Percentiles rank a stretch among this genome's conserved stretches.
These are phyloP conservation scores for Drosophila monieri DNA, from an alignment of 2,888 invertebrate genomes.

Conservation along the genomic window DNA sequence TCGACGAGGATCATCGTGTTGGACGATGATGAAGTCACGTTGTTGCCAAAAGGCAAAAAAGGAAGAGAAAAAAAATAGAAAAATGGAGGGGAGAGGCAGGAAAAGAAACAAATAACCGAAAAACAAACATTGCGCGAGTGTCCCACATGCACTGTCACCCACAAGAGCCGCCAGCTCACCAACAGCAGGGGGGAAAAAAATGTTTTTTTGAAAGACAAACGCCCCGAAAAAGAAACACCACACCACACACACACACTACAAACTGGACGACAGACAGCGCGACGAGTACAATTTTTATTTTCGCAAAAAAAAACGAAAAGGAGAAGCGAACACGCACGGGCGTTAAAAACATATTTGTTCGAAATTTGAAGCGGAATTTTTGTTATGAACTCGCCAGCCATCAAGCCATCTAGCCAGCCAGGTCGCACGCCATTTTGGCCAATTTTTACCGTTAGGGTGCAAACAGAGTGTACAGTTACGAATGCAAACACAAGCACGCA, in stretches of 20 bases:
- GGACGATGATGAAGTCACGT: conserved; percentile 57
- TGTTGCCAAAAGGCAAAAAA: conserved; percentile 50
- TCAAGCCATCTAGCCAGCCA: background rate
- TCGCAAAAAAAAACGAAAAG: conserved; percentile 37
- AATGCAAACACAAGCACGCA: conserved; percentile 18
- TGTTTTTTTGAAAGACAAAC: background rate
- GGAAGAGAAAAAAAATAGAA: conserved; percentile 17
- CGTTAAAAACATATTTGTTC: conserved; percentile 48
- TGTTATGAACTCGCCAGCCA: conserved; percentile 15
- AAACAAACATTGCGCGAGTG: conserved; percentile 27
- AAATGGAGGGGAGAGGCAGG: background rate
- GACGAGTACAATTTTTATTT: conserved; percentile 44
- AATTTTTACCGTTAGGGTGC: conserved; percentile 55
- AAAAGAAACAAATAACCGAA: conserved; percentile 30
- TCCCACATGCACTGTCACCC: conserved; percentile 65
- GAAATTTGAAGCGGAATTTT: conserved; percentile 64
- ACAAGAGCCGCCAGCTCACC: conserved; percentile 30
- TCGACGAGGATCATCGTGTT: conserved; percentile 35
- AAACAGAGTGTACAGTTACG: conserved; percentile 62
- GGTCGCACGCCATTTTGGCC: conserved; percentile 52
- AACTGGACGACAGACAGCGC: conserved; percentile 17
- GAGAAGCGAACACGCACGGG: conserved; percentile 21
- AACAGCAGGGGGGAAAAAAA: background rate
- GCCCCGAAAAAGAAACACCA: background rate
- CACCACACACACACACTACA: background rate